Base-by-base conservation (phyloP, 2,888 invertebrate species). In the Hemicrepidius hirtus region DNA sequence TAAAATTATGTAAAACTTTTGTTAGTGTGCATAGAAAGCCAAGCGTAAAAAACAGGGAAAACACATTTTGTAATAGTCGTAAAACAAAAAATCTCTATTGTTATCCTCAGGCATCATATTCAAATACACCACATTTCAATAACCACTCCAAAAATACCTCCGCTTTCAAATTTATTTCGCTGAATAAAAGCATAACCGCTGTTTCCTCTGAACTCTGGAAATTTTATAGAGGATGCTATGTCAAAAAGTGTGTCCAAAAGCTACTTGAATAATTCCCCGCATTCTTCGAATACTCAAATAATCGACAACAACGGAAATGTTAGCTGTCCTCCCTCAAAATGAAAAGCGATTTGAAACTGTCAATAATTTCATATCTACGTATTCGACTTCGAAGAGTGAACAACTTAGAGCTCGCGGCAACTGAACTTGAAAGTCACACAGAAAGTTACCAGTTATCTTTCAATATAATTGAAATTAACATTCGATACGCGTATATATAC, bases 331-430 rank as follows among this genome's bases (percentile, higher is more conserved):
- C n/a, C 32, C 35, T 55, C 32, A 32, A 55, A 55, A 55, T 12
- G 24, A 21, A 21, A 24, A 50, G 24, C 50, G 3, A 50, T 21
- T 24, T 50, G 50, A 55, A 32, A 55, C 12, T 32, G 55, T 32
- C 55, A 35, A 55, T 55, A 55, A 55, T 55, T 55, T 55, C 53
- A 16, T 55, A 55, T 55, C 35, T 35, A 18, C 32, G 18, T 55
- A 9, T 50, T 21, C 35, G 55, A 24, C 24, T 24, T 24, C 24
- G 3, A 32, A 18, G 16, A 16, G 55, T 32, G 28, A 55, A 55
- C 32, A 16, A 55, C 18, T 32, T 55, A n/a, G 6, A 35, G 18
- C 16, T 24, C 18, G 16, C 6, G 16, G 28, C 32, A 28, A 35
- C 5, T 13, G 16, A 32, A 28, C 55, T 55, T 28, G 55, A 55